Conservation (phyloP, 1,140 invertebrate species). For the Coptotermes formosanus region DNA sequence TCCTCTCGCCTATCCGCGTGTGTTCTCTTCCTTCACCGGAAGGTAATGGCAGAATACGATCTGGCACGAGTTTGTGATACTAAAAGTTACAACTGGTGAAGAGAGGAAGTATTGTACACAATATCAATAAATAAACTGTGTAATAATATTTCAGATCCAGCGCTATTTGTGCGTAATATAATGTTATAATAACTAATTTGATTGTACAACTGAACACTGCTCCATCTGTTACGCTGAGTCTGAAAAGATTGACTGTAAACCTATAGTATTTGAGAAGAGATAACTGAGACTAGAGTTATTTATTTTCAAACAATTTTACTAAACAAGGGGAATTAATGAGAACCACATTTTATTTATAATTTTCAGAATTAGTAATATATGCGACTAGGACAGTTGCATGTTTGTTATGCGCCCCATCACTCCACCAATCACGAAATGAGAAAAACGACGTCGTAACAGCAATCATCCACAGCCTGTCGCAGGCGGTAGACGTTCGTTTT, state of each 20-base stretch:
- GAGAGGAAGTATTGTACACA: not conserved
- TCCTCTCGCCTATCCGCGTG: conserved; percentile 36
- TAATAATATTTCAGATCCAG: not conserved
- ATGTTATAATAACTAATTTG: conserved; percentile 18
- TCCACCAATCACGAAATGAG: not conserved
- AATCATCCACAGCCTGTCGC: not conserved
- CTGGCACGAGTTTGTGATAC: not conserved
- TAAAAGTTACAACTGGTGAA: not conserved
- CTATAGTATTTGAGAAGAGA: not conserved
- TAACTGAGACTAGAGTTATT: not conserved
- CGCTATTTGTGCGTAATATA: not conserved
- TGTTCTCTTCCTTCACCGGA: conserved; percentile 34
- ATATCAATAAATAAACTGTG: not conserved
- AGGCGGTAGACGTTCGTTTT: not conserved
- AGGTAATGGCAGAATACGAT: conserved; percentile 34
- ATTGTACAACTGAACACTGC: not conserved
- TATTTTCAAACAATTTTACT: not conserved
- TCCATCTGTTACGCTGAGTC: not conserved
- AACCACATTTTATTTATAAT: not conserved
- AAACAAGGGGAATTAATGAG: not conserved
- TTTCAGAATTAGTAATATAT: not conserved
- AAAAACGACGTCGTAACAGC: not conserved
- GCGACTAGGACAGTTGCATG: not conserved
- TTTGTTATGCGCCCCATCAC: not conserved
- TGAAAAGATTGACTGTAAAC: not conserved